phyloP scores from a whole-genome alignment of 2,797 vertebrate genomes.

The Acestrorhynchus altus region DNA sequence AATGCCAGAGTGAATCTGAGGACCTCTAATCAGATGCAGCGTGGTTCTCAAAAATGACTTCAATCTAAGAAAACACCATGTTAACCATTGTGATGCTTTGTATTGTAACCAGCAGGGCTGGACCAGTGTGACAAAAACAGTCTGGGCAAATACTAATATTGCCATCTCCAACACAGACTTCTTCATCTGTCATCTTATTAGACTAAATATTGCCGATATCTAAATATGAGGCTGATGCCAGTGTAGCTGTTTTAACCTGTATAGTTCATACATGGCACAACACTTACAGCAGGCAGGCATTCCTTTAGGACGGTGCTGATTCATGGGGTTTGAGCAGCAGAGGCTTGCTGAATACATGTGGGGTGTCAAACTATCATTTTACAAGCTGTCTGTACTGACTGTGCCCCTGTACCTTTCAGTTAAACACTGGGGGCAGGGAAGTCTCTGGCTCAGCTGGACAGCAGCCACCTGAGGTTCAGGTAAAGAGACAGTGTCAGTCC shows the following conservation, averaged over 20 bases:
- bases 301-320: no score
- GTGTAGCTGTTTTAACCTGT: background rate
- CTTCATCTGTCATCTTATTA: background rate
- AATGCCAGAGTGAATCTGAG: no score
- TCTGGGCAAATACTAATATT: background rate
- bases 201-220: background rate
- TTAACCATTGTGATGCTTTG: background rate
- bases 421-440: background rate
- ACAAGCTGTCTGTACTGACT: no score
- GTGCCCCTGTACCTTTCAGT: background rate
- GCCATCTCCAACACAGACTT: background rate
- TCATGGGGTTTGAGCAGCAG: no score
- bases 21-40: no score
- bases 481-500: slow-evolving; percentile 26
- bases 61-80: background rate
- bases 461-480: slow-evolving; percentile 36
- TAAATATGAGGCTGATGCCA: background rate
- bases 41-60: background rate
- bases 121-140: background rate
- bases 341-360: no score
- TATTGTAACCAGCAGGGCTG: background rate
- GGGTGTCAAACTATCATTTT: no score
- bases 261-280: background rate
- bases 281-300: no score
- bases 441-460: slow-evolving; percentile 17